Conservation (phyloP, 1,140 invertebrate genomes). For the Diorhabda carinulata region DNA sequence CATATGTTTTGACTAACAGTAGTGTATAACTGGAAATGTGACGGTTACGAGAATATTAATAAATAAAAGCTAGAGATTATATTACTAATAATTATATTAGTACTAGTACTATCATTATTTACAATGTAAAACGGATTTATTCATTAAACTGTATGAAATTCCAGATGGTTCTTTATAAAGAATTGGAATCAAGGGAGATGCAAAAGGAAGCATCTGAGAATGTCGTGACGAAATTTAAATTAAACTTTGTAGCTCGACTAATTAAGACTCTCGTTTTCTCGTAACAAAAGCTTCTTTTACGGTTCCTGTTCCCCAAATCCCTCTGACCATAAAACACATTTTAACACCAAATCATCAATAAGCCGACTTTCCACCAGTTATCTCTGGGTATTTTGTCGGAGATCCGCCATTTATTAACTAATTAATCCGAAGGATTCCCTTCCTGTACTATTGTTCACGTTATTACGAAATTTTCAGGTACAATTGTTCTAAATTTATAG, state of each 20-base stretch:
- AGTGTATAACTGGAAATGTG: too few species aligned
- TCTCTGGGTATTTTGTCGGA: neutral
- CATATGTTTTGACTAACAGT: too few species aligned
- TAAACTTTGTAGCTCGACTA: neutral
- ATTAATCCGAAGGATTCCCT: constrained; percentile 29
- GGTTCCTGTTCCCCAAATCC: neutral
- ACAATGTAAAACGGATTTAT: too few species aligned
- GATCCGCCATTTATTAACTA: constrained; percentile 22
- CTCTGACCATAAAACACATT: constrained; percentile 2
- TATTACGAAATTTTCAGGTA: constrained; percentile 31
- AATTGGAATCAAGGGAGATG: too few species aligned
- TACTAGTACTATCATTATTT: too few species aligned
- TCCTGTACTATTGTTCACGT: constrained; percentile 24
- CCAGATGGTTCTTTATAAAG: too few species aligned
- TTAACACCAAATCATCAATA: constrained; percentile 2
- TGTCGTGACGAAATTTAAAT: neutral
- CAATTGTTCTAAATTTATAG: constrained; percentile 30
- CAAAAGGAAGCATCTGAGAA: neutral
- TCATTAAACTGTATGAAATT: too few species aligned
- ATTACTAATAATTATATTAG: too few species aligned
- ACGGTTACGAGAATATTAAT: too few species aligned
- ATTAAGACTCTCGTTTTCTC: neutral
- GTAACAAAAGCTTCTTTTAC: neutral
- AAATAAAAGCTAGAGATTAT: too few species aligned
- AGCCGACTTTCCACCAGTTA: neutral